Percentiles rank a stretch among this genome's conserved stretches.
Conservation (phyloP, 2,888 invertebrate genomes). For the Acanthosepion pharaonis region DNA sequence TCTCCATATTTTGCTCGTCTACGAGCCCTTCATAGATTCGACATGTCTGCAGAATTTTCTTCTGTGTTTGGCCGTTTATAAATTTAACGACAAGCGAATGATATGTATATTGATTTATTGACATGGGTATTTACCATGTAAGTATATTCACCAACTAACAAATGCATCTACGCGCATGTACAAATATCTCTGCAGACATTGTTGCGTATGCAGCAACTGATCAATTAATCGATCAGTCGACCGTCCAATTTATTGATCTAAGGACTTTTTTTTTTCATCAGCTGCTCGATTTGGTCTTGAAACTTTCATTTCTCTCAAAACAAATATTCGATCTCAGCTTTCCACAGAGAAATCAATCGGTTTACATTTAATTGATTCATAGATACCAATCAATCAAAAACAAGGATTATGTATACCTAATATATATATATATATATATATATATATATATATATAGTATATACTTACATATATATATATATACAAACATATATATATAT, state of each 20-base stretch:
- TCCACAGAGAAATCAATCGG: not conserved
- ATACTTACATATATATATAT: no score
- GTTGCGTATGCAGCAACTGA: not conserved
- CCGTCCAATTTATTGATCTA: not conserved
- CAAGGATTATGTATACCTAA: not conserved
- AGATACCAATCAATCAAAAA: not conserved
- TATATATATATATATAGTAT: not conserved
- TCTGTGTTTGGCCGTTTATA: not conserved
- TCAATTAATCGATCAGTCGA: not conserved
- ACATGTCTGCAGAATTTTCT: not conserved
- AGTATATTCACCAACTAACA: not conserved
- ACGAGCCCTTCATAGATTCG: not conserved
- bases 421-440: not conserved
- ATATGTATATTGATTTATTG: not conserved
- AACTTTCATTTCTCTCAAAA: not conserved
- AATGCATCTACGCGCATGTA: not conserved
- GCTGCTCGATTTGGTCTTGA: not conserved
- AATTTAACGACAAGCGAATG: not conserved
- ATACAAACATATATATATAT: no score
- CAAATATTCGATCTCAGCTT: not conserved
- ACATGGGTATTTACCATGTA: not conserved
- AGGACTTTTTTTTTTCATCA: not conserved
- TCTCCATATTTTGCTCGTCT: not conserved
- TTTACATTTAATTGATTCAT: slow-evolving; percentile 23
- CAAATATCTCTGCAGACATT: not conserved